Conservation (phyloP, 92 coral and sea anemone species). For the Phymanthus crucifer region DNA sequence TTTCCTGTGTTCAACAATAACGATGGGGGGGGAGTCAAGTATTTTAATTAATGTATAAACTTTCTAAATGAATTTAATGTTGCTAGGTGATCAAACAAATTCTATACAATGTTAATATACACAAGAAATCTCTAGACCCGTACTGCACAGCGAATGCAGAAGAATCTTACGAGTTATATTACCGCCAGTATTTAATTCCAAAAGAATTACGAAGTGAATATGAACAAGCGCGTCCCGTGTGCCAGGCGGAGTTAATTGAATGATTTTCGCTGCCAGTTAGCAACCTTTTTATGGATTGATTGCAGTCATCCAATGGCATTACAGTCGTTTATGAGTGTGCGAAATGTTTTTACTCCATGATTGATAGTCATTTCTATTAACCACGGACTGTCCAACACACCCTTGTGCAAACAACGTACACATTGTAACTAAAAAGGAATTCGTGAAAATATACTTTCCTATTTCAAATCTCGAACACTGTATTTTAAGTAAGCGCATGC, state of each 20-base stretch:
- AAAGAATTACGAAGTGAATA: neutral
- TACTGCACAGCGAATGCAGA: too few species aligned
- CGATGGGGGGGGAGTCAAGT: too few species aligned
- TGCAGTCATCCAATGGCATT: neutral
- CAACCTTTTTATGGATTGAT: neutral
- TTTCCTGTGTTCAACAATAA: too few species aligned
- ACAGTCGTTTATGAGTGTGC: neutral
- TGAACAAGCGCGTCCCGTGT: neutral
- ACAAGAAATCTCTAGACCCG: too few species aligned
- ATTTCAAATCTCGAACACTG: neutral
- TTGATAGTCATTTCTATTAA: neutral
- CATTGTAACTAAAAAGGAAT: conserved; percentile 1
- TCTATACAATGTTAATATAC: too few species aligned
- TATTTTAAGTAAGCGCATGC: neutral
- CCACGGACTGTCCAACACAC: neutral
- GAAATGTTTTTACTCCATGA: neutral
- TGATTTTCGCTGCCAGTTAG: neutral
- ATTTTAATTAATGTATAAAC: too few species aligned
- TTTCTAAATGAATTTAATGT: too few species aligned
- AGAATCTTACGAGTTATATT: too few species aligned
- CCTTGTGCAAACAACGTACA: conserved; percentile 3
- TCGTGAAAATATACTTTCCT: neutral
- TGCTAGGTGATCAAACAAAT: too few species aligned
- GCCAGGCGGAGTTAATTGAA: neutral
- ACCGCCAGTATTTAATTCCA: too few species aligned